These are phyloP conservation scores for Leptinotarsa tumamoca DNA, from an alignment of 2,888 invertebrate species.

Conservation along the genomic window DNA sequence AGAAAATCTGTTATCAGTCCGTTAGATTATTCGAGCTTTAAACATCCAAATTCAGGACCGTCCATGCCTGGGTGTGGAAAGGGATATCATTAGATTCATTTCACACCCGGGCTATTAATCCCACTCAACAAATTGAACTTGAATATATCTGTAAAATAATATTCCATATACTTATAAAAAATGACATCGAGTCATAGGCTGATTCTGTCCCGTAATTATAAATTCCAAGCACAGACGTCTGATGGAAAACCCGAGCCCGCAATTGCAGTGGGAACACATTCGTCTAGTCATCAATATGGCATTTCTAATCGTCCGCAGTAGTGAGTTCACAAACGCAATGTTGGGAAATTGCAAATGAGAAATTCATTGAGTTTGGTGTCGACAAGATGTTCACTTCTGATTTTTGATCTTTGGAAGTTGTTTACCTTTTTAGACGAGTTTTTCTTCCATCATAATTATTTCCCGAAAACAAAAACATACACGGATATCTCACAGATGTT, in stretches of 20 bases:
- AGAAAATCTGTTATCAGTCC: too few relatives aligned
- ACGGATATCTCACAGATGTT: too few relatives aligned
- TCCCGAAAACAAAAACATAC: too few relatives aligned
- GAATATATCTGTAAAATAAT: not conserved
- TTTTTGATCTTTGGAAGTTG: not conserved
- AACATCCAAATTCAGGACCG: too few relatives aligned
- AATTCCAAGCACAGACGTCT: conserved; percentile 41
- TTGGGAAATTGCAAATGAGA: conserved; percentile 32
- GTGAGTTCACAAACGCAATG: conserved; percentile 28
- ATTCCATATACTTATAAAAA: not conserved
- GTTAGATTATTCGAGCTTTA: too few relatives aligned
- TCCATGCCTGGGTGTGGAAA: too few relatives aligned
- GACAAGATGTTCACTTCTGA: not conserved
- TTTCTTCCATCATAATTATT: too few relatives aligned
- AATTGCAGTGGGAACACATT: conserved; percentile 50
- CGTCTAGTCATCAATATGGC: conserved; percentile 50
- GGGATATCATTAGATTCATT: too few relatives aligned
- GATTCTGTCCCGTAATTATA: conserved; percentile 32
- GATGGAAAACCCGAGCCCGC: conserved; percentile 48
- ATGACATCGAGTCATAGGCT: conserved; percentile 24
- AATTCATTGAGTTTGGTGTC: conserved; percentile 26
- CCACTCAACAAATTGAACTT: not conserved
- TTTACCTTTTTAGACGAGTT: not conserved
- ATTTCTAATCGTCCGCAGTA: conserved; percentile 46
- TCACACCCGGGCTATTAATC: too few relatives aligned